Evolutionary conservation across 1,140 invertebrate genomes (phyloP).

Genomic region (Dendroctonus valens): DNA sequence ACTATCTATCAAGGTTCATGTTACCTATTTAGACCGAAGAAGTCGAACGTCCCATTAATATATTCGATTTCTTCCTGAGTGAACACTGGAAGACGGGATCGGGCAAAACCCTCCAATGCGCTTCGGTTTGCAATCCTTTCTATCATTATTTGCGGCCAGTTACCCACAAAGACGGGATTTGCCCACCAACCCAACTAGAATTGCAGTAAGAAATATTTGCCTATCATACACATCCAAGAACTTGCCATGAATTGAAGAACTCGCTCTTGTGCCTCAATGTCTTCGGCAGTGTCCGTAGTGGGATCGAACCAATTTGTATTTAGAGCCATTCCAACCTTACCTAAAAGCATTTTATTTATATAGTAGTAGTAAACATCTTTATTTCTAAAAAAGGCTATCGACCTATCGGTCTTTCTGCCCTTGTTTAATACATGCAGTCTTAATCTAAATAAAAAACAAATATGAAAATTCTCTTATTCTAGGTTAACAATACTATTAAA

Average conservation of each 20-base stretch:
- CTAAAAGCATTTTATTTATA: constrained; percentile 31
- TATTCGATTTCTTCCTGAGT: constrained; percentile 56
- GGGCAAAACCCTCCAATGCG: constrained; percentile 57
- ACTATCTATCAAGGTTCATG: not conserved
- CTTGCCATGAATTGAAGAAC: constrained; percentile 50
- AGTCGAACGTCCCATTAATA: constrained; percentile 52
- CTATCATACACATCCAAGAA: not conserved
- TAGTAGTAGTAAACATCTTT: no score
- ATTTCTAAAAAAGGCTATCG: no score
- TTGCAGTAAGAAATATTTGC: not conserved
- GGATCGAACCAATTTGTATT: constrained; percentile 32
- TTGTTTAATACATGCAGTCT: no score
- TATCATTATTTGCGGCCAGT: constrained; percentile 64
- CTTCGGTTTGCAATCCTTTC: constrained; percentile 58
- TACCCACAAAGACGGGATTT: constrained; percentile 64
- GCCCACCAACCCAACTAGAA: constrained; percentile 41
- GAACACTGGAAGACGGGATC: constrained; percentile 56
- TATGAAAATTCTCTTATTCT: no score
- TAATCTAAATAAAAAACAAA: no score
- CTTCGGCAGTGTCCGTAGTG: constrained; percentile 37
- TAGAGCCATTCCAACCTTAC: constrained; percentile 31
- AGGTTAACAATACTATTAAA: no score
- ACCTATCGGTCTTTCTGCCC: no score
- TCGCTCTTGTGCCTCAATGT: constrained; percentile 54
- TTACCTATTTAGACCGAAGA: constrained; percentile 39